Evolutionary conservation across 1,140 invertebrate genomes (phyloP), one percentile per base, ranked within the genome.

Genomic region (Camponotus pennsylvanicus): DNA sequence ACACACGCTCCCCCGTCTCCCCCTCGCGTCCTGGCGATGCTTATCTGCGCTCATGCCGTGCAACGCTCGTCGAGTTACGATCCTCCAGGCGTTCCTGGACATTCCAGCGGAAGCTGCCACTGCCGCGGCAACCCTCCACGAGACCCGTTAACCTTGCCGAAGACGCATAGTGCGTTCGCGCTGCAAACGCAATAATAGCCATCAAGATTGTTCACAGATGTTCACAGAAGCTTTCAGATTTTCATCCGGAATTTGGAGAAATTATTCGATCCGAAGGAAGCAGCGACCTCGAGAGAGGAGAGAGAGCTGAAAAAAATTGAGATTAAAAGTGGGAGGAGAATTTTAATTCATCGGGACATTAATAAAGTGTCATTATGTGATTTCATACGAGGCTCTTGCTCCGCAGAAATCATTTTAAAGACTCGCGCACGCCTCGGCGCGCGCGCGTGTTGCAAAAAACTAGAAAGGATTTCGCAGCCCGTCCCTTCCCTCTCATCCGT

Each of bases 1-100:
- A 91, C 89, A 91, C 89, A 91, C 89, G 89, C 71, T 88, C 84
- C 49, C 73, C 73, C 63, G 69, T 89, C 88, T 87, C 85, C 85
- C 87, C 49, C 66, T 64, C 80, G 79, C 86, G 85, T 88, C 67
- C 89, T 89, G 32, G 67, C 88, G 92, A 93, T 93, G 71, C 78
- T 93, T 93, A 93, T 93, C 92, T 78, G 80, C 61, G 77, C 32
- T 67, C 89, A 63, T 80, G 78, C 63, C 63, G 88, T 89, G 85
- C 82, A 78, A 75, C 59, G 67, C 55, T 89, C 88, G 70, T 69
- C 89, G 78, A 92, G 86, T 92, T 92, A 91, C 89, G 88, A 73
- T 91, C 86, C 88, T 88, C 34, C 82, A 57, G 76, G 64, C 88
- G 82, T 89, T 89, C 83, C 90, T 86, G 86, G 88, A 91, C 86